phyloP scores from a whole-genome alignment of 2,888 invertebrate genomes.

The Achlya flavicornis region DNA sequence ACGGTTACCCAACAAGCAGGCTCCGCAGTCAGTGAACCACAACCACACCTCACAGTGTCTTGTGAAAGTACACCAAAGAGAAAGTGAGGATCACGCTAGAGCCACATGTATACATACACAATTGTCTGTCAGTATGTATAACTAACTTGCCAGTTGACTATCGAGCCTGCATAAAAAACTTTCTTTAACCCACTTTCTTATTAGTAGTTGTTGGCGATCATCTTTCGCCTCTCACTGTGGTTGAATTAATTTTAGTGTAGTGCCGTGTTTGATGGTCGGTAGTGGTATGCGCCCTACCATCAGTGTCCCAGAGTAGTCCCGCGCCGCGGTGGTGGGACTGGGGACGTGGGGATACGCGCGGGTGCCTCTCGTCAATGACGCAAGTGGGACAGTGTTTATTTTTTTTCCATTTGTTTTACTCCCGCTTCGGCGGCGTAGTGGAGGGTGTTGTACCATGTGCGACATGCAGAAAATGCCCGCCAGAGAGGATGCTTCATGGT shows the following conservation, averaged over 20 bases:
- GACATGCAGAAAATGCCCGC: conserved; percentile 80
- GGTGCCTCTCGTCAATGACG: conserved; percentile 51
- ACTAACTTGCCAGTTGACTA: conserved; percentile 67
- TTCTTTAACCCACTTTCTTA: conserved; percentile 84
- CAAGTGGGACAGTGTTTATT: conserved; percentile 70
- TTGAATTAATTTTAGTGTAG: conserved; percentile 71
- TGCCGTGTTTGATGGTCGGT: conserved; percentile 69
- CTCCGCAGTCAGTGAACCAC: conserved; percentile 73
- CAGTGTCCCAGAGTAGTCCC: conserved; percentile 70
- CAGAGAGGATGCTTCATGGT: conserved; percentile 77
- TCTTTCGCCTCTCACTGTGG: conserved; percentile 75
- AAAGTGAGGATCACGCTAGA: conserved; percentile 78
- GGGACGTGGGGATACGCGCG: conserved; percentile 70
- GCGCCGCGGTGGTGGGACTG: conserved; percentile 73
- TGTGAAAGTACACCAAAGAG: conserved; percentile 82
- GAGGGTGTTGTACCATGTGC: conserved; percentile 61
- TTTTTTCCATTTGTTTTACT: conserved; percentile 53
- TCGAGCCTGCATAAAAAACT: conserved; percentile 76
- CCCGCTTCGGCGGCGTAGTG: conserved; percentile 53
- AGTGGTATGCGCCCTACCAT: conserved; percentile 81
- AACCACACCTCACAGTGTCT: conserved; percentile 68
- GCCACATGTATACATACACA: conserved; percentile 59
- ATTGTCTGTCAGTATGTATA: conserved; percentile 63
- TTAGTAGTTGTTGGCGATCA: conserved; percentile 60
- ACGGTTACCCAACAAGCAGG: conserved; percentile 51